A percentile compares a stretch with the other conserved stretches of the same genome.
Conservation (phyloP, 1,140 invertebrate species). For the Drosophila virilis region DNA sequence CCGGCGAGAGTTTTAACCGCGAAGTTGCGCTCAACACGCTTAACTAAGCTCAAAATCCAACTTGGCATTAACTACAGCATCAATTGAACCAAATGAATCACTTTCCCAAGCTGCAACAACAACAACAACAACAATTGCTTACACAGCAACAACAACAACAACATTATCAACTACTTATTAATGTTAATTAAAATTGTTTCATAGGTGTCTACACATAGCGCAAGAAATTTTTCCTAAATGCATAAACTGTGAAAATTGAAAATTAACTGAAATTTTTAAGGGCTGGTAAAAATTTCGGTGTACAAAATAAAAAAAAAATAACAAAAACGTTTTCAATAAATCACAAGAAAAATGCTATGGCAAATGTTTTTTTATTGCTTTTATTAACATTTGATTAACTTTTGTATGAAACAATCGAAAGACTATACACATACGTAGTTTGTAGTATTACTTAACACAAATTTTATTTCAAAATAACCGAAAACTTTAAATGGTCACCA, state of each 20-base stretch:
- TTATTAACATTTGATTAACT: constrained; percentile 24
- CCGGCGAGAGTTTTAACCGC: constrained; percentile 69
- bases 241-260: constrained; percentile 35
- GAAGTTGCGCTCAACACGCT: constrained; percentile 55
- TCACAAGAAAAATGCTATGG: constrained; percentile 44
- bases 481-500: constrained; percentile 45
- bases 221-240: constrained; percentile 46
- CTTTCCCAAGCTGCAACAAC: constrained; percentile 34
- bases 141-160: constrained; percentile 33
- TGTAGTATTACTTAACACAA: constrained; percentile 48
- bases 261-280: constrained; percentile 79
- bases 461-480: constrained; percentile 17
- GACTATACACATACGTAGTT: constrained; percentile 60
- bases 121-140: constrained; percentile 20
- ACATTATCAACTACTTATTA: constrained; percentile 53
- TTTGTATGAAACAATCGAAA: constrained; percentile 48
- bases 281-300: constrained; percentile 80
- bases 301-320: constrained; percentile 34
- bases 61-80: constrained; percentile 25
- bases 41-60: constrained; percentile 50
- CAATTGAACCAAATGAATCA: constrained; percentile 25
- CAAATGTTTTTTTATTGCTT: constrained; percentile 55
- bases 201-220: constrained; percentile 63
- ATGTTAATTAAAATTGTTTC: constrained; percentile 70
- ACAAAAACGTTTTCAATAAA: constrained; percentile 47